phyloP scores from a whole-genome alignment of 2,888 invertebrate species.

The Geotrupes spiniger region DNA sequence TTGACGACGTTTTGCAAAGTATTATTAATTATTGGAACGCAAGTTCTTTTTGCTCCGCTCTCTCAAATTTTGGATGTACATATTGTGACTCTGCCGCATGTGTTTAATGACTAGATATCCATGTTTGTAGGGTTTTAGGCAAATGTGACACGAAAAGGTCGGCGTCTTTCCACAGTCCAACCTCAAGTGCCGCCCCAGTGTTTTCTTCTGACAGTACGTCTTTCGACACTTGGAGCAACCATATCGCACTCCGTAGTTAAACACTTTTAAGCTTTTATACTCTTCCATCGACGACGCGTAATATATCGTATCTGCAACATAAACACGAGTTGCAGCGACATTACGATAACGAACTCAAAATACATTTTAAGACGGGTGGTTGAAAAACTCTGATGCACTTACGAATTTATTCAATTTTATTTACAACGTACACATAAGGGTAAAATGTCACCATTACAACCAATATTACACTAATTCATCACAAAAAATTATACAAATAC shows the following conservation, averaged over 20 bases:
- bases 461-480: no score
- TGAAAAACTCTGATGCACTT: no score
- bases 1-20: no score
- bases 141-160: slow-evolving; percentile 43
- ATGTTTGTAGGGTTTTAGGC: slow-evolving; percentile 24
- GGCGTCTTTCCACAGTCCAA: slow-evolving; percentile 52
- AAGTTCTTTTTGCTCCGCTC: slow-evolving; percentile 7
- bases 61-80: slow-evolving; percentile 23
- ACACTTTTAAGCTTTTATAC: slow-evolving; percentile 43
- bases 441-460: no score
- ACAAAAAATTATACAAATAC: no score
- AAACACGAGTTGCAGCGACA: neutral
- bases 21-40: neutral
- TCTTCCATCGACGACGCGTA: slow-evolving; percentile 46
- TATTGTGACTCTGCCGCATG: slow-evolving; percentile 24
- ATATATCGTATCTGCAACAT: slow-evolving; percentile 32
- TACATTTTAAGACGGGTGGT: no score
- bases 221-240: slow-evolving; percentile 45
- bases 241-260: slow-evolving; percentile 41
- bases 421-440: no score
- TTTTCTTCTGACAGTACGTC: slow-evolving; percentile 47
- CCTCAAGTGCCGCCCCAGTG: slow-evolving; percentile 48
- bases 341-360: neutral
- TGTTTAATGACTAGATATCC: slow-evolving; percentile 24
- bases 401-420: no score